Evolutionary conservation across 2,888 invertebrate genomes (phyloP).

Genomic region (Malachius bipustulatus): DNA sequence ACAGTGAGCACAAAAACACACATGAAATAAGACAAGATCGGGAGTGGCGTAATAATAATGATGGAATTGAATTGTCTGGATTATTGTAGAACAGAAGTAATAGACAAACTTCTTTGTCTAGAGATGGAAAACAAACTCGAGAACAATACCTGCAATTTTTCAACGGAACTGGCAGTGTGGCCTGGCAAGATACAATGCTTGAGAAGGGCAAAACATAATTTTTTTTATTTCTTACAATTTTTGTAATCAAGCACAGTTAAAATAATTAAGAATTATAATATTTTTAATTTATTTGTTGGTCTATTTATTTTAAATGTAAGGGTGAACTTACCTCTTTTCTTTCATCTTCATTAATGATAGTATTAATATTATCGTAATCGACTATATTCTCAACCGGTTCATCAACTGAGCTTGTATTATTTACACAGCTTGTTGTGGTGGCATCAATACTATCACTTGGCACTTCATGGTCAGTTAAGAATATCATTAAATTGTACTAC

Average conservation of each 20-base stretch:
- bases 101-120: neutral
- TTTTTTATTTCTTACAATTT: too few species aligned
- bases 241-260: too few species aligned
- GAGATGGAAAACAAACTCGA: constrained; percentile 3
- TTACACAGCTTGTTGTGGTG: neutral
- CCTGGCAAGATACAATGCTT: too few species aligned
- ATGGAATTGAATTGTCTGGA: constrained; percentile 1
- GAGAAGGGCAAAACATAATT: too few species aligned
- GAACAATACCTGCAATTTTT: constrained; percentile 4
- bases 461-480: constrained; percentile 7
- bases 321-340: neutral
- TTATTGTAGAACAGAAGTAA: neutral
- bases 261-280: too few species aligned
- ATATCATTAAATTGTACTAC: constrained; percentile 11
- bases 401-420: constrained; percentile 1
- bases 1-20: constrained; percentile 4
- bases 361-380: neutral
- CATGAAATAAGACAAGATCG: constrained; percentile 5
- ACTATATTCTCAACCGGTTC: too few species aligned
- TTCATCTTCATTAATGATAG: neutral
- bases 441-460: constrained; percentile 1
- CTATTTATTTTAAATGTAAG: constrained; percentile 1
- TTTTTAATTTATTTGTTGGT: too few species aligned
- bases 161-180: too few species aligned
- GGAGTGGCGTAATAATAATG: constrained; percentile 4